These are phyloP conservation scores for Avahi laniger DNA, from an alignment of 2,797 vertebrate genomes.

Conservation along the genomic window DNA sequence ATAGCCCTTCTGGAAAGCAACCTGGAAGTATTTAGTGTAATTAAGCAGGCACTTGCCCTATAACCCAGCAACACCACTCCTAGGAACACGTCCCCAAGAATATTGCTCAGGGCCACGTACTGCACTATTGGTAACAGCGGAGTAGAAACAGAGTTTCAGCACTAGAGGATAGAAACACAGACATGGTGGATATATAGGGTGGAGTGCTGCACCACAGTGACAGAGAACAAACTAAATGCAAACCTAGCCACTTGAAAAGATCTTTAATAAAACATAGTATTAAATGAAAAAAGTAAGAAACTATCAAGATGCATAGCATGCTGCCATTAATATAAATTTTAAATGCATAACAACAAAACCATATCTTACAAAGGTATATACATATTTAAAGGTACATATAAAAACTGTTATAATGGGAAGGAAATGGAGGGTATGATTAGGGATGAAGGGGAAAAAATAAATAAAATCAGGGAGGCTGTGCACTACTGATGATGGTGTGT, in stretches of 20 bases:
- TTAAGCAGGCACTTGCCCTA: not conserved
- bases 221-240: not conserved
- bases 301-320: not conserved
- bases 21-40: not conserved
- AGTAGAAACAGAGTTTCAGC: not conserved
- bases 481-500: not conserved
- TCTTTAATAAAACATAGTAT: not conserved
- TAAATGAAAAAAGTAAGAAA: not conserved
- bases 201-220: not conserved
- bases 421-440: not conserved
- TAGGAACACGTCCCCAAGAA: not conserved
- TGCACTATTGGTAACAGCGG: not conserved
- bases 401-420: not conserved
- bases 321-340: not conserved
- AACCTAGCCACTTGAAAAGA: not conserved
- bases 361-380: not conserved
- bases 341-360: not conserved
- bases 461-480: not conserved
- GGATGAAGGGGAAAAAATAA: not conserved
- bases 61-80: not conserved
- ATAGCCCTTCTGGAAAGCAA: conserved; percentile 37
- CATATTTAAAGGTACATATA: not conserved
- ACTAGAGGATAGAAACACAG: not conserved
- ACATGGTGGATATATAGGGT: not conserved
- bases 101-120: not conserved